These are phyloP conservation scores for Eupithecia dodoneata DNA, from an alignment of 2,888 invertebrate species.

Conservation along the genomic window DNA sequence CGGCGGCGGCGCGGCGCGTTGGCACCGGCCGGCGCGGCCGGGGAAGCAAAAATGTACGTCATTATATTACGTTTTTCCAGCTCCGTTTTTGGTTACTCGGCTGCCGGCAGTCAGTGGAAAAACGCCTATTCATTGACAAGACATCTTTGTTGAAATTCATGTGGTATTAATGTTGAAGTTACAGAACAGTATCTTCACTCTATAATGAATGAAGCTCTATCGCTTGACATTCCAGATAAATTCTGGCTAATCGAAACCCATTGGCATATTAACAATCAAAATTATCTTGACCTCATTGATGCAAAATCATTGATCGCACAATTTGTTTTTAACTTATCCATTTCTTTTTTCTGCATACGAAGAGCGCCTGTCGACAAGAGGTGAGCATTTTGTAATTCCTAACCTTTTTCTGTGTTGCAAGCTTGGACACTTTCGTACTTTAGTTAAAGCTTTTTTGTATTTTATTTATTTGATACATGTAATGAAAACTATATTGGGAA, in stretches of 20 bases:
- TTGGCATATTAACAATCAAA: conserved; percentile 60
- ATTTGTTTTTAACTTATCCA: conserved; percentile 57
- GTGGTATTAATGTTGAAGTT: not conserved
- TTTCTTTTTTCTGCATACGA: conserved; percentile 66
- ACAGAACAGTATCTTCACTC: conserved; percentile 56
- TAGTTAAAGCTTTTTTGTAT: not conserved
- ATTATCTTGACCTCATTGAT: conserved; percentile 38
- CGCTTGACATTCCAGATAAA: conserved; percentile 54
- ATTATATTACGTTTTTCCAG: not conserved
- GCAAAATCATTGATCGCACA: conserved; percentile 69
- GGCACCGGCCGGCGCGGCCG: not conserved
- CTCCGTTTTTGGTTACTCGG: not conserved
- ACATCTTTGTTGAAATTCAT: not conserved
- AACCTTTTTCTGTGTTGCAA: conserved; percentile 38
- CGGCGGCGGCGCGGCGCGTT: too few relatives aligned
- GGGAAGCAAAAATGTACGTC: not conserved
- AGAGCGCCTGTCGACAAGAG: conserved; percentile 65
- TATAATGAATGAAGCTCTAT: conserved; percentile 48
- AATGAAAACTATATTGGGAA: not conserved
- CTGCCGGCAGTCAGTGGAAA: not conserved
- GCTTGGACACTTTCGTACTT: conserved; percentile 17
- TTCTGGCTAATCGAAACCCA: conserved; percentile 43
- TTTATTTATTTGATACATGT: not conserved
- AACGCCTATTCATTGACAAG: not conserved
- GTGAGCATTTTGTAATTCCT: conserved; percentile 55